Percentiles rank a stretch among this genome's conserved stretches.
phyloP scores from a whole-genome alignment of 2,797 vertebrate genomes.

The Sebastes nivosus region DNA sequence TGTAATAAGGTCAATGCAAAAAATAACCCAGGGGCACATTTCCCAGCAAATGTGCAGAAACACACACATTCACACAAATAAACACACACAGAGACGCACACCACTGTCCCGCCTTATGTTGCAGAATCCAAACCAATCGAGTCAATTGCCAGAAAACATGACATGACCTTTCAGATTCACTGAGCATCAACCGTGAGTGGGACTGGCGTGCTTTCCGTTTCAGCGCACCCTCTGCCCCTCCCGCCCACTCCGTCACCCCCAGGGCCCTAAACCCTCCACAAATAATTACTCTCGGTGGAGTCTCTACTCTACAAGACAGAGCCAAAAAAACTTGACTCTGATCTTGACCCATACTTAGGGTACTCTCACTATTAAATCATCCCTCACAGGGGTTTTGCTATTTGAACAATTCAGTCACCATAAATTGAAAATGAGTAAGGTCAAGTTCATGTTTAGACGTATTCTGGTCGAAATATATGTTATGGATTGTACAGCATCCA shows the following conservation, averaged over 20 bases:
- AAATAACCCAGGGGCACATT: conserved; percentile 92
- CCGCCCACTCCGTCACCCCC: conserved; percentile 77
- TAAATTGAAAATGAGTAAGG: conserved; percentile 59
- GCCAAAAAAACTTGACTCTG: conserved; percentile 84
- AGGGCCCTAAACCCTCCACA: conserved; percentile 92
- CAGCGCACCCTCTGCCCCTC: conserved; percentile 87
- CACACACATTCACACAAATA: conserved; percentile 72
- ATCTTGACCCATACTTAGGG: conserved; percentile 86
- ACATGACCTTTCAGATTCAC: conserved; percentile 98
- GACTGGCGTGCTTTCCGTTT: conserved; percentile 93
- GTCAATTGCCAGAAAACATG: conserved; percentile 99
- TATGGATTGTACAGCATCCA: neutral
- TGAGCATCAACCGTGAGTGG: conserved; percentile 92
- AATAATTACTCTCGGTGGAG: conserved; percentile 93
- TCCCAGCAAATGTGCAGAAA: conserved; percentile 90
- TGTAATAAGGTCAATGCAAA: conserved; percentile 98
- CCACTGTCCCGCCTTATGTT: conserved; percentile 87
- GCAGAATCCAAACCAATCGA: conserved; percentile 94
- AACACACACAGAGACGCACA: conserved; percentile 52
- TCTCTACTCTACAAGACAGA: conserved; percentile 88
- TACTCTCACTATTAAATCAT: conserved; percentile 72
- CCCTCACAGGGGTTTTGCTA: conserved; percentile 64
- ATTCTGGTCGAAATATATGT: conserved; percentile 18
- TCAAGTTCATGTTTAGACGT: conserved; percentile 53
- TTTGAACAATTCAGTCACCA: conserved; percentile 64